These are phyloP conservation scores for Pseudochaenichthys georgianus DNA, from an alignment of 2,797 vertebrate species.

Conservation along the genomic window DNA sequence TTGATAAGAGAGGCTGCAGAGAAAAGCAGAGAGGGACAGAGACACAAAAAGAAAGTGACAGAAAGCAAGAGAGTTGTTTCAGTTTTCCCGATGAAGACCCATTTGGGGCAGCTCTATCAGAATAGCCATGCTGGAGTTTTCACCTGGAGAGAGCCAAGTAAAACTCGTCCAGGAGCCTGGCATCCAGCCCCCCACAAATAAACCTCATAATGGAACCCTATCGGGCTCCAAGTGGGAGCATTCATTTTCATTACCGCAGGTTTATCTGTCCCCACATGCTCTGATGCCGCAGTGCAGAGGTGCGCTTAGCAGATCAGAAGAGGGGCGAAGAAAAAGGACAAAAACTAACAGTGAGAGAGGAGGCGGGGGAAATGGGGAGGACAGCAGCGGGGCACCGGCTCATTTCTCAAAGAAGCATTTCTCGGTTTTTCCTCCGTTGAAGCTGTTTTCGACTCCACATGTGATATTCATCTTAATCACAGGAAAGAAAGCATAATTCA, in stretches of 20 bases:
- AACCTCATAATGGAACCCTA: conserved; percentile 69
- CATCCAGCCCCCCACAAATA: conserved; percentile 52
- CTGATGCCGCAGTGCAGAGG: conserved; percentile 56
- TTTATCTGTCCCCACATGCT: conserved; percentile 63
- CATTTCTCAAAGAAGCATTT: conserved; percentile 57
- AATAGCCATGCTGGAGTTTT: conserved; percentile 29
- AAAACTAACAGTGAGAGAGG: conserved; percentile 15
- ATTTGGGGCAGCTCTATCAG: conserved; percentile 29
- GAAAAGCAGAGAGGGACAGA: conserved; percentile 12
- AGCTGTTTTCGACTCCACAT: conserved; percentile 47
- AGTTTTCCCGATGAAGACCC: conserved; percentile 9
- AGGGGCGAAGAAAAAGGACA: neutral
- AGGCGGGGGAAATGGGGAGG: conserved; percentile 19
- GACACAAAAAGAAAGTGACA: conserved; percentile 36
- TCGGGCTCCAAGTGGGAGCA: conserved; percentile 62
- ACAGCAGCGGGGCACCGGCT: conserved; percentile 35
- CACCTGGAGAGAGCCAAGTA: conserved; percentile 45
- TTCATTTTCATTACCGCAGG: conserved; percentile 75
- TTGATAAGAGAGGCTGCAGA: conserved; percentile 21
- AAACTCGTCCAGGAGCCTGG: conserved; percentile 45
- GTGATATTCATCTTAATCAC: conserved; percentile 81
- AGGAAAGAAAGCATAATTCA: conserved; percentile 72
- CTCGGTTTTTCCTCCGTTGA: conserved; percentile 57
- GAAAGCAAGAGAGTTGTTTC: conserved; percentile 29
- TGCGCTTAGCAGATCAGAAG: conserved; percentile 30